These are phyloP conservation scores for Habroteleia sp. DNA, from an alignment of 2,888 invertebrate species.

Conservation along the genomic window DNA sequence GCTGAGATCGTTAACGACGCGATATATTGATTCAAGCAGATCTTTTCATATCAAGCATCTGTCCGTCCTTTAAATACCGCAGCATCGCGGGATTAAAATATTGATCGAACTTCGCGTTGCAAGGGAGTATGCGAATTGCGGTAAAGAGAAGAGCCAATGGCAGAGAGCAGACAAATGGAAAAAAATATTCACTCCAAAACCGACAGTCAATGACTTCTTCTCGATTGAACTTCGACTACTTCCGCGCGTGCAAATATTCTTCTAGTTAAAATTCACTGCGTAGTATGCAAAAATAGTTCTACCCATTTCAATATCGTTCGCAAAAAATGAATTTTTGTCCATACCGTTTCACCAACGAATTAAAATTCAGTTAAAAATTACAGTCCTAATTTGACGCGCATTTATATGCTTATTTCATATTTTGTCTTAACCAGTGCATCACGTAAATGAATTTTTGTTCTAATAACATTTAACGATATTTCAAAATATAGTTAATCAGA, in stretches of 20 bases:
- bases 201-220: slow-evolving; percentile 69
- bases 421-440: too few species aligned
- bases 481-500: slow-evolving; percentile 10
- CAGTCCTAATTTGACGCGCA: too few species aligned
- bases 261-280: slow-evolving; percentile 54
- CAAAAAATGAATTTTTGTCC: too few species aligned
- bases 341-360: too few species aligned
- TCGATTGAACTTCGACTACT: slow-evolving; percentile 63
- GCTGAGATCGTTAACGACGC: slow-evolving; percentile 68
- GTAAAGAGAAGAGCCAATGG: slow-evolving; percentile 72
- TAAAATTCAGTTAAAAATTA: too few species aligned
- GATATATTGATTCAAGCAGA: slow-evolving; percentile 66
- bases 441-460: too few species aligned
- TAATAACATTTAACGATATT: too few species aligned
- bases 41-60: slow-evolving; percentile 69
- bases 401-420: too few species aligned
- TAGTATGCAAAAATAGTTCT: slow-evolving; percentile 21
- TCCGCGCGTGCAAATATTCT: slow-evolving; percentile 58
- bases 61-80: slow-evolving; percentile 78
- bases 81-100: slow-evolving; percentile 81
- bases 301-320: background rate
- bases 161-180: slow-evolving; percentile 61
- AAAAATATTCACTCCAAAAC: slow-evolving; percentile 65
- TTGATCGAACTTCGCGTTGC: slow-evolving; percentile 78
- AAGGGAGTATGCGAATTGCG: slow-evolving; percentile 75